Conservation (phyloP, 2,113 vertebrate species). For the Pholis gunnellus region DNA sequence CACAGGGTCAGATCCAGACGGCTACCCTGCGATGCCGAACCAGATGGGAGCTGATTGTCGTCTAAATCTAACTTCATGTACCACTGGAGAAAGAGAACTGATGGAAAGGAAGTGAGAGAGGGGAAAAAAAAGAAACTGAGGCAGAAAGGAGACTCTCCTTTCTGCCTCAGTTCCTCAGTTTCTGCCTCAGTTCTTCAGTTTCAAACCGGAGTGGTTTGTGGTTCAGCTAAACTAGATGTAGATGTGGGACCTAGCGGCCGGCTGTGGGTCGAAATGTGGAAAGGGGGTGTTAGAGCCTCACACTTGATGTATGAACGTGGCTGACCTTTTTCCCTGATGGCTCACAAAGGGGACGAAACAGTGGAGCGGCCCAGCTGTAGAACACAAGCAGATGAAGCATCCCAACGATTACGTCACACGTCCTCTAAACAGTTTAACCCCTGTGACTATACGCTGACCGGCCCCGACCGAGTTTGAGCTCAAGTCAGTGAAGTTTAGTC, state of each 20-base stretch:
- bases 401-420: slow-evolving; percentile 12
- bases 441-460: background rate
- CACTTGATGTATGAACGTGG: slow-evolving; percentile 46
- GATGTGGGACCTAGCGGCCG: slow-evolving; percentile 44
- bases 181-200: no score
- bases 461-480: background rate
- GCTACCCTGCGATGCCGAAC: slow-evolving; percentile 61
- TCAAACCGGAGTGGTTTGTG: slow-evolving; percentile 52
- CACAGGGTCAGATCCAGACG: slow-evolving; percentile 63
- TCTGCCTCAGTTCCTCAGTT: no score
- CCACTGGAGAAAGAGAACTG: slow-evolving; percentile 20
- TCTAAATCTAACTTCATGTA: slow-evolving; percentile 47
- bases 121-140: background rate
- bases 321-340: slow-evolving; percentile 62
- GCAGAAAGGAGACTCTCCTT: slow-evolving; percentile 7
- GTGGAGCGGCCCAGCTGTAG: slow-evolving; percentile 47
- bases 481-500: slow-evolving; percentile 49
- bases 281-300: slow-evolving; percentile 54
- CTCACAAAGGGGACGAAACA: slow-evolving; percentile 44
- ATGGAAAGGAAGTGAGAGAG: slow-evolving; percentile 35
- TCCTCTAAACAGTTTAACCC: slow-evolving; percentile 42
- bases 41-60: slow-evolving; percentile 73
- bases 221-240: slow-evolving; percentile 39
- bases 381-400: slow-evolving; percentile 35
- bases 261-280: slow-evolving; percentile 62